phyloP scores from a whole-genome alignment of 2,113 vertebrate species.

The Lepus timidus region DNA sequence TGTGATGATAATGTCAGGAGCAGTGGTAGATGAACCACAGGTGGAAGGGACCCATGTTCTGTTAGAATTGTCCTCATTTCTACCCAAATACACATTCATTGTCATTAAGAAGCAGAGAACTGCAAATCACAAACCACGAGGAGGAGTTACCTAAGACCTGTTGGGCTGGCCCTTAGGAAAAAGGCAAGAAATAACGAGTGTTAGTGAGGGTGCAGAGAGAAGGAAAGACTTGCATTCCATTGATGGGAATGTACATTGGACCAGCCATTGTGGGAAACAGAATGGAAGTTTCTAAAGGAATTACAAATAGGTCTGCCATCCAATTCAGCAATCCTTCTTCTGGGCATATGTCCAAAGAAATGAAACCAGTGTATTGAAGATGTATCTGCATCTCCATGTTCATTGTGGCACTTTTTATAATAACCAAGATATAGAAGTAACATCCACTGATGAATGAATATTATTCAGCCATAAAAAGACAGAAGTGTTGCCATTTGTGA shows the following conservation, averaged over 20 bases:
- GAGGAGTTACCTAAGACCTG: neutral
- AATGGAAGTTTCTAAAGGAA: neutral
- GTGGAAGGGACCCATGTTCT: neutral
- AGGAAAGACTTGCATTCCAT: neutral
- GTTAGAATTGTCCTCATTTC: neutral
- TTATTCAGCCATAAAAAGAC: neutral
- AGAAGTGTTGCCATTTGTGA: no score
- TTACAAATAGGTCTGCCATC: no score
- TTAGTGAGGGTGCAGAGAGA: neutral
- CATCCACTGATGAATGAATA: neutral
- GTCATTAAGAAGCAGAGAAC: neutral
- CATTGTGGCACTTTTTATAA: neutral
- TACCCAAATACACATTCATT: no score
- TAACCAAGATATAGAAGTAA: neutral
- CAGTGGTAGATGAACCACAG: neutral
- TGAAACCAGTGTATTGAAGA: neutral
- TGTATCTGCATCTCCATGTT: neutral
- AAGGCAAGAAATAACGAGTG: neutral
- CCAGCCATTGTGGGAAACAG: neutral
- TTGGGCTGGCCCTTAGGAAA: neutral
- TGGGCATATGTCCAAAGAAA: no score
- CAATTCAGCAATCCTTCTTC: no score
- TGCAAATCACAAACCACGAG: neutral
- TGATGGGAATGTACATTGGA: no score
- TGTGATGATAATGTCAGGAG: accelerated